Percentiles rank a stretch among this genome's conserved stretches.
phyloP scores from a whole-genome alignment of 2,113 vertebrate genomes.

The Lipotes vexillifer region DNA sequence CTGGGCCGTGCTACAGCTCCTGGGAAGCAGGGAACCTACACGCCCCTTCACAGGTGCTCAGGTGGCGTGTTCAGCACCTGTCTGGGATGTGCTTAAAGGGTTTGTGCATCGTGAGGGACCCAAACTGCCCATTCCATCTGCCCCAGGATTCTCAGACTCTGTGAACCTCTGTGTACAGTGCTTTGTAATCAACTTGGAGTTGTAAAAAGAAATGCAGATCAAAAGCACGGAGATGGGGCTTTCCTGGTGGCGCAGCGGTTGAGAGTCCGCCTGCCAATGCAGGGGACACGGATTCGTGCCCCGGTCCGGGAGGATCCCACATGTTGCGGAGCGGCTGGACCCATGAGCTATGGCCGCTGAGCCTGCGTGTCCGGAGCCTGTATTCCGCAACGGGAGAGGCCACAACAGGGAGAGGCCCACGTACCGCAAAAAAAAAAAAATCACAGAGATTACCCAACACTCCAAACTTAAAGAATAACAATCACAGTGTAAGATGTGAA shows the following conservation, averaged over 20 bases:
- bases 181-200: neutral
- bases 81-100: no score
- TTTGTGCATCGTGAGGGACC: rapidly evolving
- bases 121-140: neutral
- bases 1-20: neutral
- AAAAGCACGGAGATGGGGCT: neutral
- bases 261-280: no score
- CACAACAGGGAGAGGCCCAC: no score
- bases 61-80: neutral
- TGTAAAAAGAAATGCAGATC: neutral
- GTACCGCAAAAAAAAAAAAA: no score
- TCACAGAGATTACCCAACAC: neutral
- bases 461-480: neutral
- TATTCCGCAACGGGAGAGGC: no score
- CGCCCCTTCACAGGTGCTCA: rapidly evolving
- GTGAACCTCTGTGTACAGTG: neutral
- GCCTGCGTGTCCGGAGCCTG: no score
- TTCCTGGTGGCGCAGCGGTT: no score
- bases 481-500: neutral
- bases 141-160: neutral
- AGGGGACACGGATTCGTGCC: no score
- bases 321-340: no score
- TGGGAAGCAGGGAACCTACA: neutral
- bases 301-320: no score
- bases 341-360: no score